Base-by-base conservation (phyloP, 2,797 vertebrate species). In the Halcyon leucocephala region DNA sequence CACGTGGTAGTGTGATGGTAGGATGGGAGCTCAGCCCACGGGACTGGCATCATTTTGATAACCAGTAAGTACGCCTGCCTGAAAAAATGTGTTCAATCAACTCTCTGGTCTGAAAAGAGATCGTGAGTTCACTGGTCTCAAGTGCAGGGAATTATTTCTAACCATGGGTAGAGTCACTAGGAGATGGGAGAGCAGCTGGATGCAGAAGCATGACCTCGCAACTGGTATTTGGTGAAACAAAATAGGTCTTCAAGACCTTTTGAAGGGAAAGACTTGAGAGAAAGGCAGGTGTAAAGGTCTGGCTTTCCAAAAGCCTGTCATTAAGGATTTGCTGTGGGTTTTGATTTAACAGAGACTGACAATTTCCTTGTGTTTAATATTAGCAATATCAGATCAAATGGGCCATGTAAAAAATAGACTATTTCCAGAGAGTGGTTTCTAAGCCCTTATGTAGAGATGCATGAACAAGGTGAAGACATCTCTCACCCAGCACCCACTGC, bases 1-100 rank as follows among this genome's bases (percentile, higher is more conserved):
- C 39, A 26, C 20, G 4, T 8, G 3, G 22, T 25, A 39, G 46
- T 10, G 65, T 7, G 3, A 18, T 0, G 2, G 33, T 24, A 61
- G 71, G 28, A 35, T 72, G 31, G 39, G 24, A 72, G 35, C 41
- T 77, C 65, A 72, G 71, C 26, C 35, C 20, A 2, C 26, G 24
- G 31, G 46, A 44, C 17, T 60, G n/a, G 31, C 51, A 71, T 66
- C 31, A 26, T 66, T 71, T 60, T 86, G 41, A 28, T 55, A 49
- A 89, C 24, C 13, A 3, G 18, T 71, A 37, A 72, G 65, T 44
- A 57, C 28, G 14, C 14, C 55, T 67, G 18, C 21, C 54, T 73
- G 33, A 42, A 82, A n/a, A 82, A 77, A 33, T 15, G 33, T 26
- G 17, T 48, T 52, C 77, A 33, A 72, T 18, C n/a, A 49, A 20